Percentiles rank a stretch among this genome's conserved stretches.
Conservation (phyloP, 2,888 invertebrate genomes). For the Meganola albula region DNA sequence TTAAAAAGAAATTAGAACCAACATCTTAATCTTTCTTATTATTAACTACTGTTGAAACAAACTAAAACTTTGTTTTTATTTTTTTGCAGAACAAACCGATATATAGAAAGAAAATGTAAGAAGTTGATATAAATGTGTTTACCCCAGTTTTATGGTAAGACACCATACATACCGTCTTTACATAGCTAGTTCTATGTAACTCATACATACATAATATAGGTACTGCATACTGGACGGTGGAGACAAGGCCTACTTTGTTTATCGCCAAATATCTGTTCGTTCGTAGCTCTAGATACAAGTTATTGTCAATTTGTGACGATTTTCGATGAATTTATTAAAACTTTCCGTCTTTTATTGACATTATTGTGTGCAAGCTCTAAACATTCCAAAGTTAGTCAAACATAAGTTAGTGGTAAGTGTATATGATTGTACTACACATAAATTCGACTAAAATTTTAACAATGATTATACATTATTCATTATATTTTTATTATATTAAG, state of each 20-base stretch:
- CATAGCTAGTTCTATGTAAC: slow-evolving; percentile 32
- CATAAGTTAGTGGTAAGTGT: slow-evolving; percentile 19
- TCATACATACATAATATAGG: slow-evolving; percentile 33
- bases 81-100: slow-evolving; percentile 11
- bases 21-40: too few species aligned
- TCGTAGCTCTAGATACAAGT: slow-evolving; percentile 17
- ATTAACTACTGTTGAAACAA: too few species aligned
- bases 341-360: slow-evolving; percentile 9
- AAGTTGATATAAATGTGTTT: slow-evolving; percentile 34
- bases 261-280: slow-evolving; percentile 28
- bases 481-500: too few species aligned
- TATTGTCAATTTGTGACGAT: slow-evolving; percentile 18
- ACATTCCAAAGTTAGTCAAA: slow-evolving; percentile 29
- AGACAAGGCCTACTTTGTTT: slow-evolving; percentile 45
- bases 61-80: too few species aligned
- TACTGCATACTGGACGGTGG: slow-evolving; percentile 34
- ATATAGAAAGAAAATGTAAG: slow-evolving; percentile 12
- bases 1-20: too few species aligned
- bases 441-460: neutral
- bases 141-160: slow-evolving; percentile 42
- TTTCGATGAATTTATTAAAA: slow-evolving; percentile 21
- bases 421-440: slow-evolving; percentile 1
- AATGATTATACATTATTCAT: too few species aligned
- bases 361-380: slow-evolving; percentile 8
- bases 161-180: slow-evolving; percentile 31